A percentile compares a stretch with the other conserved stretches of the same genome.
phyloP scores from a whole-genome alignment of 2,888 invertebrate species.

The Chrysomela aeneicollis region DNA sequence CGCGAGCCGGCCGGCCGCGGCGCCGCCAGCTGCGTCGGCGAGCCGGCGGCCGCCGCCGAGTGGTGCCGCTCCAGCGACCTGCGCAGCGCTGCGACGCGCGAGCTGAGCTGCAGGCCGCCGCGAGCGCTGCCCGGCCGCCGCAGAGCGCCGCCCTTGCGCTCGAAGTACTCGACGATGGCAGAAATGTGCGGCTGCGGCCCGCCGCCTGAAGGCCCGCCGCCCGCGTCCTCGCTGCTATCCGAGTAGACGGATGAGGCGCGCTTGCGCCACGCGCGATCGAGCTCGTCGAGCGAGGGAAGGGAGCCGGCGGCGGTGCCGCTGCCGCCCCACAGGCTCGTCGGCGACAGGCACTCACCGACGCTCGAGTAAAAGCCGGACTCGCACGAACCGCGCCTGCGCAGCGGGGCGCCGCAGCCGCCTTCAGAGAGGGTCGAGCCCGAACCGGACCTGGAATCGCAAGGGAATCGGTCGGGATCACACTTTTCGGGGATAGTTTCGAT shows the following conservation, averaged over 20 bases:
- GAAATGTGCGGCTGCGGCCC: conserved; percentile 75
- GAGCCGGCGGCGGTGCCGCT: conserved; percentile 68
- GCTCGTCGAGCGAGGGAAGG: conserved; percentile 68
- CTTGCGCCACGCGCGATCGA: conserved; percentile 68
- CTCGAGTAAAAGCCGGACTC: conserved; percentile 92
- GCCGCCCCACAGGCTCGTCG: conserved; percentile 62
- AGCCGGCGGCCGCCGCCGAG: conserved; percentile 36
- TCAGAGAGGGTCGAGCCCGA: conserved; percentile 57
- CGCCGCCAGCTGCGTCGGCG: conserved; percentile 45
- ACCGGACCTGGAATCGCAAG: conserved; percentile 59
- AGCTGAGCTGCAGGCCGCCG: conserved; percentile 56
- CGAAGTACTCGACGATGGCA: conserved; percentile 89
- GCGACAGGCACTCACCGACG: conserved; percentile 68
- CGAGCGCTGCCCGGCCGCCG: conserved; percentile 62
- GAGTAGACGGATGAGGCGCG: conserved; percentile 85
- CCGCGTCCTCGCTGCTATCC: conserved; percentile 86
- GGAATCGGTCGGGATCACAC: no score
- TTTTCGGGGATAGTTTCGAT: no score
- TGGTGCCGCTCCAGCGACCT: conserved; percentile 55
- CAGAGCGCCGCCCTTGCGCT: conserved; percentile 74
- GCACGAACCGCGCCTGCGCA: conserved; percentile 82
- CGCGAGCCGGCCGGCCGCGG: conserved; percentile 66
- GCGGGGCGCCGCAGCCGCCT: conserved; percentile 43
- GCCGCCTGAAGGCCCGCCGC: conserved; percentile 77
- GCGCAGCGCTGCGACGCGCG: conserved; percentile 57